Conservation (phyloP, 2,113 vertebrate genomes). For the Balaeniceps rex region DNA sequence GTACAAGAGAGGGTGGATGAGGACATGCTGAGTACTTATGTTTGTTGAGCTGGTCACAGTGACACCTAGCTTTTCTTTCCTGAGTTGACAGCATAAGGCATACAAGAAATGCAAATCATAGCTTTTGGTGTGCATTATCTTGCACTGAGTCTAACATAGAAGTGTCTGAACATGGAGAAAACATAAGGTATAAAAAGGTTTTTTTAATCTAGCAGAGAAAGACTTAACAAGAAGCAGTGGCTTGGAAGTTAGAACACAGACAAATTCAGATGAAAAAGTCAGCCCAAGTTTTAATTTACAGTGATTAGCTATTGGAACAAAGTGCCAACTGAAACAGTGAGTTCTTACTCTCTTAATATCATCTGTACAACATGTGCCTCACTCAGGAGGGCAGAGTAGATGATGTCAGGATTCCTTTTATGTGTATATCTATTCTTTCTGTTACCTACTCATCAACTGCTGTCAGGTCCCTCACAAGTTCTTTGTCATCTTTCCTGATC, state of each 20-base stretch:
- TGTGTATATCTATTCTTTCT: neutral
- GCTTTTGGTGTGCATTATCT: neutral
- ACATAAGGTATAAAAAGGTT: neutral
- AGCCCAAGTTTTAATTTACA: neutral
- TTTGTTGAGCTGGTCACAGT: conserved; percentile 29
- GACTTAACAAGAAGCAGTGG: neutral
- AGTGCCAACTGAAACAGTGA: neutral
- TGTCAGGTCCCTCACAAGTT: neutral
- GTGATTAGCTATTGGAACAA: neutral
- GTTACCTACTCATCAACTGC: neutral
- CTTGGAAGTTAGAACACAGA: neutral
- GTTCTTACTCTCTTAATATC: neutral
- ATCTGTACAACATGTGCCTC: neutral
- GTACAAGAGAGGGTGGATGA: conserved; percentile 22
- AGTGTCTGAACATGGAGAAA: neutral
- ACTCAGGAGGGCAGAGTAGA: neutral
- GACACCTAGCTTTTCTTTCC: conserved; percentile 15
- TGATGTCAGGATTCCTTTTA: neutral
- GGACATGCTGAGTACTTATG: neutral
- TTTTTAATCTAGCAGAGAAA: neutral
- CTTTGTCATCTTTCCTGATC: neutral
- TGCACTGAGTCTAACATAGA: neutral
- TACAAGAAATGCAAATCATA: neutral
- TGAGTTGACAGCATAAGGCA: neutral
- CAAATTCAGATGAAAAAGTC: neutral